Percentiles rank a stretch among this genome's conserved stretches.
phyloP scores from a whole-genome alignment of 1,140 invertebrate genomes.

The Thereuonema tuberculata region DNA sequence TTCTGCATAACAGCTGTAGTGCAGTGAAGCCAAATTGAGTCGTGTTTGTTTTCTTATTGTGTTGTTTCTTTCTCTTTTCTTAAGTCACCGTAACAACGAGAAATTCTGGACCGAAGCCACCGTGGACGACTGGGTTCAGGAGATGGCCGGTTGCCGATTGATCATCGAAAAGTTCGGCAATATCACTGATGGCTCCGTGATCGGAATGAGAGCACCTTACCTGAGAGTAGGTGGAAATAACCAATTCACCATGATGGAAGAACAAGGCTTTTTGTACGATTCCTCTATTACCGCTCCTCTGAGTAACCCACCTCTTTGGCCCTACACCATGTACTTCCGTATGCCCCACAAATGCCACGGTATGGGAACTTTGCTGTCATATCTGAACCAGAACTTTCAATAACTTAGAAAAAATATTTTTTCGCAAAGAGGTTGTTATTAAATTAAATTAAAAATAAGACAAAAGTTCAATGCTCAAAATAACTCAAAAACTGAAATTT shows the following conservation, averaged over 20 bases:
- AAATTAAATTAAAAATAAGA: too few relatives aligned
- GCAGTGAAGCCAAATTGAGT: too few relatives aligned
- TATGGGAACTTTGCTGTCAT: not conserved
- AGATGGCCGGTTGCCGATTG: conserved; percentile 80
- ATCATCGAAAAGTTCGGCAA: conserved; percentile 80
- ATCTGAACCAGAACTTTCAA: not conserved
- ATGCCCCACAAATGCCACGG: conserved; percentile 92
- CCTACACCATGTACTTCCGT: conserved; percentile 85
- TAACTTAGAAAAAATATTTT: not conserved
- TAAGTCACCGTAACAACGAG: conserved; percentile 23
- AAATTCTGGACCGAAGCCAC: conserved; percentile 59
- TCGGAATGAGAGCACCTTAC: conserved; percentile 77
- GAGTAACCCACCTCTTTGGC: conserved; percentile 81
- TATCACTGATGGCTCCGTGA: conserved; percentile 77
- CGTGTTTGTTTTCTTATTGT: too few relatives aligned
- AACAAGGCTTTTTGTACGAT: conserved; percentile 88
- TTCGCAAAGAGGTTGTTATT: not conserved
- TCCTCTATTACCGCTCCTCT: conserved; percentile 82
- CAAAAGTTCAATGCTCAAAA: too few relatives aligned
- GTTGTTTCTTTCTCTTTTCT: not conserved
- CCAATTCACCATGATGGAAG: conserved; percentile 91
- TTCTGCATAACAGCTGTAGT: too few relatives aligned
- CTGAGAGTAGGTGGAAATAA: conserved; percentile 82
- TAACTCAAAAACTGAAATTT: not conserved
- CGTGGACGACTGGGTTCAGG: conserved; percentile 84